These are phyloP conservation scores for Podarcis siculus DNA, from an alignment of 2,797 vertebrate species.

Conservation along the genomic window DNA sequence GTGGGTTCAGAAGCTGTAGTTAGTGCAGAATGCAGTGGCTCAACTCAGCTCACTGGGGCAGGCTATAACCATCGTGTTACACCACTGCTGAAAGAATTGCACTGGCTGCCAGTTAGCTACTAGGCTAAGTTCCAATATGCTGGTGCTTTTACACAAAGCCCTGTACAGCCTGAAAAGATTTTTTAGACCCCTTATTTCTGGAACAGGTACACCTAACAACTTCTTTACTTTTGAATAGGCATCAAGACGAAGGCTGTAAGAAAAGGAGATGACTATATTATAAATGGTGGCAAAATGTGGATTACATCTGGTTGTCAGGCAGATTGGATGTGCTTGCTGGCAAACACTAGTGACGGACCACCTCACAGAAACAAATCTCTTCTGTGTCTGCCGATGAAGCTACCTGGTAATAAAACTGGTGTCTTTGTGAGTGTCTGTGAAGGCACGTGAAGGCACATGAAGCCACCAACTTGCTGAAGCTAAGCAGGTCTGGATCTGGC, in stretches of 20 bases:
- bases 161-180: too few species aligned
- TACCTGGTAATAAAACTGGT: slow-evolving; percentile 76
- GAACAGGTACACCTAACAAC: slow-evolving; percentile 23
- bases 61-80: too few species aligned
- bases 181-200: not conserved
- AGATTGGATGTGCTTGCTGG: slow-evolving; percentile 88
- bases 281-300: slow-evolving; percentile 90
- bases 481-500: not conserved
- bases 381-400: slow-evolving; percentile 86
- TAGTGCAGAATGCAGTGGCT: too few species aligned
- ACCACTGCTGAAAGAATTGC: too few species aligned
- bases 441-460: not conserved
- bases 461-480: not conserved
- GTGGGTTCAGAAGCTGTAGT: too few species aligned
- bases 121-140: too few species aligned
- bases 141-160: too few species aligned
- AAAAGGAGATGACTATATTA: slow-evolving; percentile 82
- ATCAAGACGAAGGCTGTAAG: slow-evolving; percentile 85
- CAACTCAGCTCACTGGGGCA: too few species aligned
- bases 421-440: not conserved
- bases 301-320: slow-evolving; percentile 83
- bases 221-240: slow-evolving; percentile 68
- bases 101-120: too few species aligned
- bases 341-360: slow-evolving; percentile 82
- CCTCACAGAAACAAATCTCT: slow-evolving; percentile 87